Base-by-base conservation (phyloP, 2,113 vertebrate species). In the Aspidoscelis tigris region DNA sequence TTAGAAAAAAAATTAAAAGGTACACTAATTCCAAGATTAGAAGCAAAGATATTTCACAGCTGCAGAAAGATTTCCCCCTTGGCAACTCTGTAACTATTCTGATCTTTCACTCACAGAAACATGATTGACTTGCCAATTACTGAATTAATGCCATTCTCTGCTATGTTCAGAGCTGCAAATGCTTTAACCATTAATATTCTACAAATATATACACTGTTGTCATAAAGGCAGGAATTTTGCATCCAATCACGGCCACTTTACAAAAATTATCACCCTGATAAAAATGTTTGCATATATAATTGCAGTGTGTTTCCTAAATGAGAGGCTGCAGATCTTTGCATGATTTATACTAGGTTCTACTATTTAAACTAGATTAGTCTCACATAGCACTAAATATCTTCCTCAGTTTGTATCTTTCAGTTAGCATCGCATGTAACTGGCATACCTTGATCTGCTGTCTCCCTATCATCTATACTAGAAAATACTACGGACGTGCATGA, bases 11-110 rank as follows among this genome's bases (percentile, higher is more conserved):
- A 1, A 65, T 10, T 78, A 61, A 72, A 47, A 12, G 1, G 78
- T 4, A 53, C 2, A 47, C 68, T 76, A 78, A 65, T 61, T 80
- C 64, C 85, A 14, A 61, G 69, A 85, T 58, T 22, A 0, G 26
- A 9, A 8, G 61, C 58, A 83, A 73, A 83, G 70, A 87, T 83
- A 73, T 64, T 18, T 73, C 33, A 50, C 39, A 26, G 41, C 3
- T 43, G 74, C 6, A 41, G 65, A 80, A 80, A 80, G 80, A 76
- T 8, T 79, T 79, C 69, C 82, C 68, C 65, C 7, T 71, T 50
- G 43, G 70, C 55, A 33, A 87, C 64, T 71, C 9, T 26, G 61
- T 3, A 0, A 0, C 21, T 82, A 76, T 81, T 39, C 10, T 26
- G 80, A 16, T 5, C 81, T 78, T 61, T 80, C 61, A 53, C 81